These are phyloP conservation scores for Diogma glabrata DNA, from an alignment of 2,888 invertebrate genomes.

Conservation along the genomic window DNA sequence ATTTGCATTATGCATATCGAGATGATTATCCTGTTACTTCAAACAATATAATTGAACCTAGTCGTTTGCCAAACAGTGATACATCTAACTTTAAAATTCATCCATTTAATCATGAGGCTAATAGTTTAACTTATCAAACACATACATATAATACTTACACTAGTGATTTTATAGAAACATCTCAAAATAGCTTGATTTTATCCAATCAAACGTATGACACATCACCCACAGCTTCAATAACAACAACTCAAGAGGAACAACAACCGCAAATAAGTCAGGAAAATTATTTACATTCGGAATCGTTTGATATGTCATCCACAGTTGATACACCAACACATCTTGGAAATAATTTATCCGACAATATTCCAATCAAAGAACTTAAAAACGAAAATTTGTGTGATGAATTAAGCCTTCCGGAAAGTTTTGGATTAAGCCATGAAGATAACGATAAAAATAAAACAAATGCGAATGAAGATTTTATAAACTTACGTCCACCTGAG, in stretches of 20 bases:
- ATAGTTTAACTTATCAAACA: conserved; percentile 4
- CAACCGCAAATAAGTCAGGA: not conserved
- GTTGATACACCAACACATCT: not conserved
- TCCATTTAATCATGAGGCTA: not conserved
- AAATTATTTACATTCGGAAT: not conserved
- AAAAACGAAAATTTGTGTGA: too few relatives aligned
- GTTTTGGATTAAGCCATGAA: not conserved
- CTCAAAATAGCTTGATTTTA: not conserved
- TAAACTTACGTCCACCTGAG: conserved; percentile 27
- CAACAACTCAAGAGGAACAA: not conserved
- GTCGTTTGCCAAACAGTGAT: too few relatives aligned
- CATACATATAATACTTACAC: conserved; percentile 4
- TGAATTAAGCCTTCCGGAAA: not conserved
- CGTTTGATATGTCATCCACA: not conserved
- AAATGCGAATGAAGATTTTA: conserved; percentile 21
- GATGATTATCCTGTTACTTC: conserved; percentile 13
- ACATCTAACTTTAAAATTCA: too few relatives aligned
- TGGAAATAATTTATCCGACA: not conserved
- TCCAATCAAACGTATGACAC: not conserved
- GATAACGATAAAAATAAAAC: not conserved
- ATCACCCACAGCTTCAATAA: too few relatives aligned
- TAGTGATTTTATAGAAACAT: not conserved
- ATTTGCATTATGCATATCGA: conserved; percentile 20
- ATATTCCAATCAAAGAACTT: too few relatives aligned
- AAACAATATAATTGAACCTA: conserved; percentile 1